Conservation (phyloP, 2,888 invertebrate species). For the Holacanthella duospinosa region DNA sequence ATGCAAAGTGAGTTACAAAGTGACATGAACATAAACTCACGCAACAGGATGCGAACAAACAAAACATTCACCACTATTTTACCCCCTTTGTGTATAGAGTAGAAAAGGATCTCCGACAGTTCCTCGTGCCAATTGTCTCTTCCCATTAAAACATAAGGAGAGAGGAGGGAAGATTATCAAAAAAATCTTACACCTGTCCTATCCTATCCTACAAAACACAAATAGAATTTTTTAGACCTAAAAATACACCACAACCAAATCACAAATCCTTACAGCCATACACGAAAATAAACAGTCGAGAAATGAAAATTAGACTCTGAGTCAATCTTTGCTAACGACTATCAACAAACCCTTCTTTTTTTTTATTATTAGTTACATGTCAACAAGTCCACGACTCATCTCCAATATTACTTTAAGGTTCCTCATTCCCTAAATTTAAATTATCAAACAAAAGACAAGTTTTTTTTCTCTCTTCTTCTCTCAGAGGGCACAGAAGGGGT, state of each 20-base stretch:
- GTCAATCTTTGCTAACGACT: too few relatives aligned
- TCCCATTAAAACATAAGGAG: neutral
- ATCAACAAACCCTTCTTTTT: too few relatives aligned
- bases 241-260: neutral
- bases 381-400: neutral
- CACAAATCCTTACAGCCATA: neutral
- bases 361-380: too few relatives aligned
- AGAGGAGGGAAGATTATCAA: neutral
- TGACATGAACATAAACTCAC: neutral
- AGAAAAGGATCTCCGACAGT: neutral
- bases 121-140: neutral
- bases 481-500: too few relatives aligned
- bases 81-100: neutral
- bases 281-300: neutral
- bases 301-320: too few relatives aligned
- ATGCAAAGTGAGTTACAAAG: too few relatives aligned
- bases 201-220: neutral
- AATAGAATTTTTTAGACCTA: neutral
- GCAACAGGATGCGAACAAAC: slow-evolving; percentile 1
- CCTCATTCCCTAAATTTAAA: too few relatives aligned
- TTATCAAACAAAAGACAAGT: too few relatives aligned
- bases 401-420: neutral
- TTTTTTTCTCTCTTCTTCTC: too few relatives aligned
- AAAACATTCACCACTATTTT: neutral
- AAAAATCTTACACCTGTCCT: neutral